Percentiles rank a stretch among this genome's conserved stretches.
phyloP scores from a whole-genome alignment of 2,888 invertebrate genomes.

The Eristalis arbustorum region DNA sequence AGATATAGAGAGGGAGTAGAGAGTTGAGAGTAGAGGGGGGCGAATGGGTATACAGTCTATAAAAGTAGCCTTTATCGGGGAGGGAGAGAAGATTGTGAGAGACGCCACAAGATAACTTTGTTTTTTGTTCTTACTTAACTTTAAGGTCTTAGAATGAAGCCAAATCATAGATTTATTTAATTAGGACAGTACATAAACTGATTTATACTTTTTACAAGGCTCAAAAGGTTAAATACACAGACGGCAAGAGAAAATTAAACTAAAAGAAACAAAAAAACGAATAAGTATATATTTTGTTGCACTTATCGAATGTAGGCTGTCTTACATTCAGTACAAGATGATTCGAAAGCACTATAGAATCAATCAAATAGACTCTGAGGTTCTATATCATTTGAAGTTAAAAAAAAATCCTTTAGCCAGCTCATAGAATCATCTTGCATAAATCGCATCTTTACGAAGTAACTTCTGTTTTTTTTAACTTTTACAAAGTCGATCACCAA shows the following conservation, averaged over 20 bases:
- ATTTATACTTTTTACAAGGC: constrained; percentile 8
- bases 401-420: too few relatives aligned
- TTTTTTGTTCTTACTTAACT: neutral
- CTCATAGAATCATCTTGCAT: neutral
- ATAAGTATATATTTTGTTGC: constrained; percentile 26
- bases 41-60: neutral
- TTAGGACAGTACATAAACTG: constrained; percentile 37
- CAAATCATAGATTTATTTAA: constrained; percentile 21
- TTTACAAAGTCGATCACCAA: neutral
- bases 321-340: constrained; percentile 11
- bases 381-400: neutral
- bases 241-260: constrained; percentile 15
- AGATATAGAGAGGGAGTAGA: neutral
- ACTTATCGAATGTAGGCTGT: constrained; percentile 15
- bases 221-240: constrained; percentile 48
- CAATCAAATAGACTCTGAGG: neutral
- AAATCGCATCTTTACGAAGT: neutral
- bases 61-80: neutral
- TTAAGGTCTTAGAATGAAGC: constrained; percentile 14
- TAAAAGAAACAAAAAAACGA: neutral
- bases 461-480: neutral
- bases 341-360: neutral
- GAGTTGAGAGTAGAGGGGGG: neutral
- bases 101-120: neutral
- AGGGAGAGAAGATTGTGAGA: neutral